A percentile compares a stretch with the other conserved stretches of the same genome.
Conservation (phyloP, 2,888 invertebrate species). For the Linnaemya tessellans region DNA sequence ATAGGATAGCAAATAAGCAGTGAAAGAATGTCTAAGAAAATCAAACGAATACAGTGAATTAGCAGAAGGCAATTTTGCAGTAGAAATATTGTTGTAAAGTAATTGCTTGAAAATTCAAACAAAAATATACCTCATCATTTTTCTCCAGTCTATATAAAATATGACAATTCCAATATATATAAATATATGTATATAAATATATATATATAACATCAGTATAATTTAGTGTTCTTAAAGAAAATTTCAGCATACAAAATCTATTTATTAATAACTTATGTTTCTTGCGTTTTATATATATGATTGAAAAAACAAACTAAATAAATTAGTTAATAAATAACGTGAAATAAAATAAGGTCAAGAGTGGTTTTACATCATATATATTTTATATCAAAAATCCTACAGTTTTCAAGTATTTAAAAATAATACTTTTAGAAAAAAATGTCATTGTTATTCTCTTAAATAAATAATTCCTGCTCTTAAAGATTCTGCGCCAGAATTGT, state of each 20-base stretch:
- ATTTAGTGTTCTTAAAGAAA: not conserved
- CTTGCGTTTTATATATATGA: not conserved
- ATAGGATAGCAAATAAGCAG: not conserved
- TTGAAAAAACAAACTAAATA: no score
- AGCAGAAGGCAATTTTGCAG: not conserved
- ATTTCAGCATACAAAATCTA: not conserved
- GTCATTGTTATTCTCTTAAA: constrained; percentile 45
- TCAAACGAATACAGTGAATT: not conserved
- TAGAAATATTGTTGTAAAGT: not conserved
- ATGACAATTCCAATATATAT: not conserved
- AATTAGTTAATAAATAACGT: constrained; percentile 5
- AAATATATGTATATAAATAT: no score
- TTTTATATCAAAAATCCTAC: not conserved
- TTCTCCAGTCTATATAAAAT: constrained; percentile 23
- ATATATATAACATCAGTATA: constrained; percentile 1
- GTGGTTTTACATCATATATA: constrained; percentile 28
- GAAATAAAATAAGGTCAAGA: constrained; percentile 64
- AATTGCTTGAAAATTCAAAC: not conserved
- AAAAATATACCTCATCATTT: not conserved
- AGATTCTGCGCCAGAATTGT: constrained; percentile 50
- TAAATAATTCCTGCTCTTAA: not conserved
- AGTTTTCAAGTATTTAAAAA: constrained; percentile 11
- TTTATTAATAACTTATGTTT: constrained; percentile 13
- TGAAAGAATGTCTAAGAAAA: not conserved
- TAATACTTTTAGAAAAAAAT: not conserved